Evolutionary conservation across 2,797 vertebrate species (phyloP).

Genomic region (Spinus pinus): DNA sequence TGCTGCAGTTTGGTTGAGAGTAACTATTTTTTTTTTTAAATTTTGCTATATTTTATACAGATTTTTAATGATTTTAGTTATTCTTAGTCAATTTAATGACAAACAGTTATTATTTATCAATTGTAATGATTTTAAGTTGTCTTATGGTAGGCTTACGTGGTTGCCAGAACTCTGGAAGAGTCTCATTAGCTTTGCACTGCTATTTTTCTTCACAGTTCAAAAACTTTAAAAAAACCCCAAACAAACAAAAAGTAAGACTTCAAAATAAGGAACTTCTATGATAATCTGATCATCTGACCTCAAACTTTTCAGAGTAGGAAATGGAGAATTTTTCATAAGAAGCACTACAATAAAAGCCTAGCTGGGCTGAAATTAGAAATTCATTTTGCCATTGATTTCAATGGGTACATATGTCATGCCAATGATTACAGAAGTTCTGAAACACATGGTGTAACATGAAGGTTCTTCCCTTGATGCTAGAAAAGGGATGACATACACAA

Average conservation of each 20-base stretch:
- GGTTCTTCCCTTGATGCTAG: not conserved
- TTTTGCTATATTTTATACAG: not conserved
- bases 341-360: not conserved
- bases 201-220: not conserved
- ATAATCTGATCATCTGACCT: not conserved
- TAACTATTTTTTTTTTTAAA: not conserved
- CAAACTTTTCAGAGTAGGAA: not conserved
- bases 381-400: not conserved
- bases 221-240: not conserved
- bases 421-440: not conserved
- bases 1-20: not conserved
- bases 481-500: not conserved
- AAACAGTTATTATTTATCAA: not conserved
- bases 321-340: not conserved
- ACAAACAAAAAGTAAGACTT: not conserved
- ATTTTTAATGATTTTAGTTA: not conserved
- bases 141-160: not conserved
- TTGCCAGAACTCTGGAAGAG: not conserved
- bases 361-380: not conserved
- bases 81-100: not conserved
- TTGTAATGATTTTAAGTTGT: not conserved
- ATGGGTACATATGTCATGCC: fast-evolving
- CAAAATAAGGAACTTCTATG: not conserved
- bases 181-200: not conserved
- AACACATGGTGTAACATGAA: not conserved